Percentiles rank a stretch among this genome's conserved stretches.
Evolutionary conservation across 1,140 invertebrate genomes (phyloP).

Genomic region (Scaptomyza graminum): DNA sequence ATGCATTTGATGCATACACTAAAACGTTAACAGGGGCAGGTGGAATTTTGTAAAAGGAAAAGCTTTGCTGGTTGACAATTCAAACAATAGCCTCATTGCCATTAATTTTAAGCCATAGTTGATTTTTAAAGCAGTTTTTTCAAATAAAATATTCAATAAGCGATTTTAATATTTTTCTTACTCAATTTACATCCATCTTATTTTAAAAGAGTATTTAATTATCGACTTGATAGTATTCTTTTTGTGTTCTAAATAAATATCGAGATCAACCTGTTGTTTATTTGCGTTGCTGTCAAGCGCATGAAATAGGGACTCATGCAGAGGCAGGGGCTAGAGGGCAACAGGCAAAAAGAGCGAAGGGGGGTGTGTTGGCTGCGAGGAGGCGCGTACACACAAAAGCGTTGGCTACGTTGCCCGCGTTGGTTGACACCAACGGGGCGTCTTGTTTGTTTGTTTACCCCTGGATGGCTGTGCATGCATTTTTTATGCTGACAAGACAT

Average conservation of each 20-base stretch:
- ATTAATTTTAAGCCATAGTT: too few relatives aligned
- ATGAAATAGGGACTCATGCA: constrained; percentile 6
- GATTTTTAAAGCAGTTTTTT: too few relatives aligned
- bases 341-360: background rate
- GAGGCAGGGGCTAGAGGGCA: too few relatives aligned
- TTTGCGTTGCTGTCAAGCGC: constrained; percentile 52
- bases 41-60: too few relatives aligned
- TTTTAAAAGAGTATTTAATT: constrained; percentile 9
- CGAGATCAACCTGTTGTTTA: constrained; percentile 64
- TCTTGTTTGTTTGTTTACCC: constrained; percentile 70
- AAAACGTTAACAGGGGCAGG: background rate
- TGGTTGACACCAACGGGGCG: constrained; percentile 53
- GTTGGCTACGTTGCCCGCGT: background rate
- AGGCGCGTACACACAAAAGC: constrained; percentile 33
- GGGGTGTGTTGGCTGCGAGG: background rate
- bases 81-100: too few relatives aligned
- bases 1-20: constrained; percentile 46
- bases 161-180: background rate
- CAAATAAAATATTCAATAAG: background rate
- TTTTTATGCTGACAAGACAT: constrained; percentile 77
- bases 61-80: background rate
- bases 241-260: constrained; percentile 49
- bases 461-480: constrained; percentile 66
- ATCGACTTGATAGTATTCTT: constrained; percentile 1
- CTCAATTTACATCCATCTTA: background rate